Evolutionary conservation across 2,888 invertebrate genomes (phyloP).

Genomic region (Caenorhabditis zanzibari): DNA sequence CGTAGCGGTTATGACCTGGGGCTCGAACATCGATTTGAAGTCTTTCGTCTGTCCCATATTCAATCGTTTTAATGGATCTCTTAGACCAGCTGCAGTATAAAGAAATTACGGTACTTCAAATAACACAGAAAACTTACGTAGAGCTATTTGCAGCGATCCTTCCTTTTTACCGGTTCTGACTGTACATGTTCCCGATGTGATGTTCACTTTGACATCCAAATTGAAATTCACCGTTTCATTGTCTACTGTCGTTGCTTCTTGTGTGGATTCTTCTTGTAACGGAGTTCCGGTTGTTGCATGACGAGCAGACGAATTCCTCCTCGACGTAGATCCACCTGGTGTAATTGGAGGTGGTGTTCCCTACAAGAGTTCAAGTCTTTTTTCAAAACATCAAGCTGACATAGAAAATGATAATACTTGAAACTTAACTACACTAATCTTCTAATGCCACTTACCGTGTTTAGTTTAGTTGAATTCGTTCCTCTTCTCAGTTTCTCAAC

Average conservation of each 20-base stretch:
- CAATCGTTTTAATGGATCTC: constrained; percentile 58
- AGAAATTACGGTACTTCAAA: background rate
- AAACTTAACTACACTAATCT: no score
- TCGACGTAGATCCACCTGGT: constrained; percentile 10
- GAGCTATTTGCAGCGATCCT: constrained; percentile 29
- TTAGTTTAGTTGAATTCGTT: constrained; percentile 5
- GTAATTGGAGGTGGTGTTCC: constrained; percentile 22
- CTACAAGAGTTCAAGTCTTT: background rate
- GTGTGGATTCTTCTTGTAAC: constrained; percentile 18
- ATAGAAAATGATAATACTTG: no score
- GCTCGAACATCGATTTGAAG: constrained; percentile 65
- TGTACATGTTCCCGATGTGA: constrained; percentile 79
- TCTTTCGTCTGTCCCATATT: constrained; percentile 57
- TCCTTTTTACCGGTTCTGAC: constrained; percentile 74
- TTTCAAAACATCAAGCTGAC: no score
- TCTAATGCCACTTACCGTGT: no score
- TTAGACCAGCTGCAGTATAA: constrained; percentile 29
- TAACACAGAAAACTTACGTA: constrained; percentile 31
- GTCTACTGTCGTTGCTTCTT: constrained; percentile 2
- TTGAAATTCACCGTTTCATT: constrained; percentile 81
- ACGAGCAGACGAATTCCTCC: constrained; percentile 32
- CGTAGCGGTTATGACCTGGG: constrained; percentile 56
- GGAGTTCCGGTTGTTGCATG: background rate
- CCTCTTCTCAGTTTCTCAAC: constrained; percentile 58
- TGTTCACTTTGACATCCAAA: constrained; percentile 80